Conservation (phyloP, 1,140 invertebrate species). For the Myzus persicae region DNA sequence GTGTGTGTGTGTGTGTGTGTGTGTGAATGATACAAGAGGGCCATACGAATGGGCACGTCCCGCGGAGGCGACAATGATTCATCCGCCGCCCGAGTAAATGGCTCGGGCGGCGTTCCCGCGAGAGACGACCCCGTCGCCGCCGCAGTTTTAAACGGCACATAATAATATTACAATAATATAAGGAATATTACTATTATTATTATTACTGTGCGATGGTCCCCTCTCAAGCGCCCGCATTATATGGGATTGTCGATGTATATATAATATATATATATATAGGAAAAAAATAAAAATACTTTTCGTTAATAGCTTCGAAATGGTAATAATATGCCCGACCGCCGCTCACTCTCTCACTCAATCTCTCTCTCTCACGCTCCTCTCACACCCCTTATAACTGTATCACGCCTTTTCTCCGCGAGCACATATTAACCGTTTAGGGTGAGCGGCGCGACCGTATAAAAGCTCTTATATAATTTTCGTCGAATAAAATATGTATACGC, state of each 20-base stretch:
- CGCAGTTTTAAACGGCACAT: background rate
- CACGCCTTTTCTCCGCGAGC: background rate
- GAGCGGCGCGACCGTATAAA: background rate
- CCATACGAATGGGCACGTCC: constrained; percentile 51
- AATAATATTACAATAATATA: background rate
- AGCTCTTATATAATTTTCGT: constrained; percentile 56
- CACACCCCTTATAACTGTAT: no score
- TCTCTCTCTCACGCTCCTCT: no score
- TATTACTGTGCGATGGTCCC: background rate
- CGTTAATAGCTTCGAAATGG: constrained; percentile 51
- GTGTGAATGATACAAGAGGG: background rate
- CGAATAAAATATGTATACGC: background rate
- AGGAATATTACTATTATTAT: background rate
- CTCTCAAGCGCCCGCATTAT: background rate
- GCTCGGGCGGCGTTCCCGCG: constrained; percentile 38
- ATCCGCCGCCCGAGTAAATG: constrained; percentile 37
- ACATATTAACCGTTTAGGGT: background rate
- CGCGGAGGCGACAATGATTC: constrained; percentile 52
- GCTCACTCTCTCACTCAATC: no score
- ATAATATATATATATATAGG: background rate
- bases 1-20: no score
- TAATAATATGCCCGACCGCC: constrained; percentile 8
- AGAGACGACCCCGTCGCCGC: constrained; percentile 31
- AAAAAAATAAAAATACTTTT: constrained; percentile 33
- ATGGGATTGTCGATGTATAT: background rate